These are phyloP conservation scores for Stigmatopora nigra DNA, from an alignment of 2,113 vertebrate species.

Conservation along the genomic window DNA sequence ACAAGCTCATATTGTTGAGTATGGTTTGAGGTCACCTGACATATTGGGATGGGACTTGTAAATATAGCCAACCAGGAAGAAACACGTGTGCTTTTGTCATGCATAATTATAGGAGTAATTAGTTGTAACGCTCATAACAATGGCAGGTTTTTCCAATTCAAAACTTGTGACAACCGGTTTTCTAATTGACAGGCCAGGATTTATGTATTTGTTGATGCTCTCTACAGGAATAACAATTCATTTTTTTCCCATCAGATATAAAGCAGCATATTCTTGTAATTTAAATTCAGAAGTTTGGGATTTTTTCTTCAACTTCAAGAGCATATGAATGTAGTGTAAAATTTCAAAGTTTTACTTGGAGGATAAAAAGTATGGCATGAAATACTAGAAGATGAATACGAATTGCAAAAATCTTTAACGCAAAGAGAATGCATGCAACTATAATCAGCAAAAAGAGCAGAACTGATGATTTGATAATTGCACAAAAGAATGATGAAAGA, in stretches of 20 bases:
- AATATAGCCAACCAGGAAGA: too few species aligned
- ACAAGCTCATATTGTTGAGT: too few species aligned
- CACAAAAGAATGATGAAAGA: neutral
- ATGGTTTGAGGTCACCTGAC: too few species aligned
- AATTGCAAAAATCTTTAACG: neutral
- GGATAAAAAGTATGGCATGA: neutral
- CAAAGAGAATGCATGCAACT: constrained; percentile 2
- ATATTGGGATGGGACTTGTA: too few species aligned
- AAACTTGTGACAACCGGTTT: too few species aligned
- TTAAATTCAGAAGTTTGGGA: constrained; percentile 1
- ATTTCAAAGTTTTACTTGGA: neutral
- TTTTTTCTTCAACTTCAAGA: neutral
- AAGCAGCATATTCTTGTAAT: neutral
- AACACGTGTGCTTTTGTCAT: too few species aligned
- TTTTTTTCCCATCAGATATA: neutral
- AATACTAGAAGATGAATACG: neutral
- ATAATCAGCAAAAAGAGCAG: neutral
- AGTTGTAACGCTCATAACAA: too few species aligned
- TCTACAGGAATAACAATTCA: neutral
- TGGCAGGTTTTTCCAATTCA: too few species aligned
- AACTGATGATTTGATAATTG: neutral
- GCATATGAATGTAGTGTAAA: neutral
- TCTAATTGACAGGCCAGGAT: too few species aligned
- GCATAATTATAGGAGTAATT: too few species aligned
- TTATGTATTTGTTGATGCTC: neutral